Evolutionary conservation across 92 coral and sea anemone genomes (phyloP), one percentile per base, ranked within the genome.

Genomic region (Ricordea florida): DNA sequence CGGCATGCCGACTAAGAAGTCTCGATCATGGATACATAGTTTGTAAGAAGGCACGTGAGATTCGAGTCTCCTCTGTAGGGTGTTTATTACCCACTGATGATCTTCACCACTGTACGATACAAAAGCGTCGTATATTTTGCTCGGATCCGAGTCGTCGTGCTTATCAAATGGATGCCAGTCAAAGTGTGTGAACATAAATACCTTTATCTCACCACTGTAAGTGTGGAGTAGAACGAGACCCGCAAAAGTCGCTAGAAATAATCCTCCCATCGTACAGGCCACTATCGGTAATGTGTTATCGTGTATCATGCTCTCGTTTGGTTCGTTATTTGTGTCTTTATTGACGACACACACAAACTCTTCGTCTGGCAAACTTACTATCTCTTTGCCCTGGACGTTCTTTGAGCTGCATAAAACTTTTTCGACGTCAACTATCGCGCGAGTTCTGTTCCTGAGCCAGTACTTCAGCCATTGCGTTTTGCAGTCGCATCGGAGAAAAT

Each of bases 141-240:
- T 31, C 1, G 87, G 72, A 17, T 92, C 94, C 16, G 86, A 72
- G 50, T 92, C 97, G 28, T 92, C 85, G 18, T 84, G 48, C 22
- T 79, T 86, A 42, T 89, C 94, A 41, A 92, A 92, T 14, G 93
- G 97, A 43, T 89, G 92, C 97, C 97, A 89, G 49, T 89, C 55
- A 61, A 89, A 85, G 33, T 80, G 85, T 5, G 94, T 72, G 67
- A 69, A 85, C 56, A 89, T 28, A 16, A 92, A 41, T 16, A 90
- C 78, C 16, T 92, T 92, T 15, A 92, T 55, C 46, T 84, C 94
- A 4, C 79, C 77, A 24, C 92, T 74, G 63, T 73, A 89, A 24
- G 52, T 51, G 46, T 77, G 44, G 21, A 17, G 49, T 4, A 44
- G 15, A 10, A 21, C 14, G 6, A 52, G 41, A 52, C 16, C 51